Percentiles rank a stretch among this genome's conserved stretches.
phyloP scores from a whole-genome alignment of 2,797 vertebrate species.

The Sarcoramphus papa region DNA sequence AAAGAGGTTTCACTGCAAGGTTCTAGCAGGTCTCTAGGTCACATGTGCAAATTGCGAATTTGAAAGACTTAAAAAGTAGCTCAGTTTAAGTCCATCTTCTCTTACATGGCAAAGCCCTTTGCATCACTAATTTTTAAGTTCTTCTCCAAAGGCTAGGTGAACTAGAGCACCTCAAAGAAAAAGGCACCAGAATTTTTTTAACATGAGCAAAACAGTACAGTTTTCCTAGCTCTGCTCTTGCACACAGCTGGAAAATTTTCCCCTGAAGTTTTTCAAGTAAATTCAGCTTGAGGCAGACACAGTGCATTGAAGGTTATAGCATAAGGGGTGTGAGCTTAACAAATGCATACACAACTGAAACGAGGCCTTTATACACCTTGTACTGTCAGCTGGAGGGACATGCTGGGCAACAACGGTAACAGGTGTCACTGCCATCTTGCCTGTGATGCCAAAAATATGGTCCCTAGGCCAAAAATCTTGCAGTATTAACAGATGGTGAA shows the following conservation, averaged over 20 bases:
- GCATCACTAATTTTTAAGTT: background rate
- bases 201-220: background rate
- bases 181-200: background rate
- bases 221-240: background rate
- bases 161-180: background rate
- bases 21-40: background rate
- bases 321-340: background rate
- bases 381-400: background rate
- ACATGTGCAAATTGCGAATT: rapidly evolving
- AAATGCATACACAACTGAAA: background rate
- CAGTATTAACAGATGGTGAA: background rate
- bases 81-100: background rate
- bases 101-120: background rate
- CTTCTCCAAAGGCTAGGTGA: background rate
- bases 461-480: background rate
- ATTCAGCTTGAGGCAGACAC: background rate
- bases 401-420: background rate
- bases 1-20: background rate
- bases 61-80: background rate
- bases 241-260: background rate
- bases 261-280: background rate
- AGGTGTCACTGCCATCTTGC: background rate
- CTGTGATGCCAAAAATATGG: background rate
- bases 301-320: background rate
- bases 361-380: background rate